These are phyloP conservation scores for Tragelaphus strepsiceros DNA, from an alignment of 2,113 vertebrate species.

Conservation along the genomic window DNA sequence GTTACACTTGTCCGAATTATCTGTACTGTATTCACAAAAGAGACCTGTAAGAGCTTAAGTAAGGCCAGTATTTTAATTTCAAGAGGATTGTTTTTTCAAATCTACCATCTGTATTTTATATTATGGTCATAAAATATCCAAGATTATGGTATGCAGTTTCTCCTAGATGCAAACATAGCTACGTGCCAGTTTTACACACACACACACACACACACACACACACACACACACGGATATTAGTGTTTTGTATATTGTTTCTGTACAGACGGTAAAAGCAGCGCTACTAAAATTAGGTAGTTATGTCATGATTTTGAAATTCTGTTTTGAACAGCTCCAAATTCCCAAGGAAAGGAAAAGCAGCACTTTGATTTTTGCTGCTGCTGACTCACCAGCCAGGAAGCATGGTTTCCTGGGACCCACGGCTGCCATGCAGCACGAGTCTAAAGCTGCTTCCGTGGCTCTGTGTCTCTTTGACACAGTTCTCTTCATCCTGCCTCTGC, in stretches of 20 bases:
- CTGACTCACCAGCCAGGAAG: background rate
- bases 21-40: background rate
- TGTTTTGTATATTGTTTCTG: background rate
- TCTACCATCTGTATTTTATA: background rate
- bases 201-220: background rate
- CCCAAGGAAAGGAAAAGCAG: background rate
- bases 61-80: background rate
- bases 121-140: background rate
- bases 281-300: background rate
- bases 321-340: background rate
- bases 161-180: background rate
- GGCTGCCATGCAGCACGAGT: background rate
- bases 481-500: slow-evolving; percentile 13
- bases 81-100: background rate
- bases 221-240: background rate
- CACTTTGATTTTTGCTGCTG: slow-evolving; percentile 27
- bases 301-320: slow-evolving; percentile 34
- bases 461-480: background rate
- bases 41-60: background rate
- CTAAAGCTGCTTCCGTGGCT: slow-evolving; percentile 2
- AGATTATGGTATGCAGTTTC: background rate
- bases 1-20: background rate
- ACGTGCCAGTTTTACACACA: background rate
- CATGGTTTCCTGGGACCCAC: slow-evolving; percentile 3
- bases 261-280: background rate